A percentile compares a stretch with the other conserved stretches of the same genome.
Conservation (phyloP, 2,797 vertebrate genomes). For the Limosa lapponica region DNA sequence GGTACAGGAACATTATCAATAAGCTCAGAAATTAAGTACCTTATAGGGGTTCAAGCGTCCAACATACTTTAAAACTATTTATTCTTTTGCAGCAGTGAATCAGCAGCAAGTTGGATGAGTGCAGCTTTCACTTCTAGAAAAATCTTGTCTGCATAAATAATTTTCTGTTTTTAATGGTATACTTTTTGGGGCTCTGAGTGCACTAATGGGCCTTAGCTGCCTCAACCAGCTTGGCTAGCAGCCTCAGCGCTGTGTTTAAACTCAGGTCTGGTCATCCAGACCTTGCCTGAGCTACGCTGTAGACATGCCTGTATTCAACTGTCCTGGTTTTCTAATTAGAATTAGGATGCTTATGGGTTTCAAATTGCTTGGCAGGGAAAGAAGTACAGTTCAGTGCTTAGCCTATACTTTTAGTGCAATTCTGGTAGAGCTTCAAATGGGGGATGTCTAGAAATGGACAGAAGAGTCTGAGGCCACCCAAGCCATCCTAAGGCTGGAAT, state of each 20-base stretch:
- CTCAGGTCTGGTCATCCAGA: not conserved
- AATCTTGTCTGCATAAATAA: not conserved
- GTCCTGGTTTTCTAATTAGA: not conserved
- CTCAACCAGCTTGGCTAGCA: not conserved
- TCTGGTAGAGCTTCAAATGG: not conserved
- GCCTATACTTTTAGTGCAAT: not conserved
- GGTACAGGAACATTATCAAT: not conserved
- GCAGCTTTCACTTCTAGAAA: not conserved
- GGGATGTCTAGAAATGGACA: not conserved
- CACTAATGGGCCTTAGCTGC: not conserved
- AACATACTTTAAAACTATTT: not conserved
- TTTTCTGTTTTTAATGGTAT: not conserved
- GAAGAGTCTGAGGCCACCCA: not conserved
- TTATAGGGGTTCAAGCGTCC: not conserved
- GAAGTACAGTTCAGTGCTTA: not conserved
- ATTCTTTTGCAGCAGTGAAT: not conserved
- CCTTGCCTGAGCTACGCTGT: not conserved
- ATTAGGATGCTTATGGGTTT: not conserved
- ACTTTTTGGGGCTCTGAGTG: not conserved
- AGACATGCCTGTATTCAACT: not conserved
- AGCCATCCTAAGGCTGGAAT: not conserved
- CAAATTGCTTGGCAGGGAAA: not conserved
- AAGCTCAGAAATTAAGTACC: not conserved
- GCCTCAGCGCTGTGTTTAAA: not conserved
- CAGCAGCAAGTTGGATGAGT: not conserved